phyloP scores from a whole-genome alignment of 2,888 invertebrate genomes.

The Euplexia lucipara region DNA sequence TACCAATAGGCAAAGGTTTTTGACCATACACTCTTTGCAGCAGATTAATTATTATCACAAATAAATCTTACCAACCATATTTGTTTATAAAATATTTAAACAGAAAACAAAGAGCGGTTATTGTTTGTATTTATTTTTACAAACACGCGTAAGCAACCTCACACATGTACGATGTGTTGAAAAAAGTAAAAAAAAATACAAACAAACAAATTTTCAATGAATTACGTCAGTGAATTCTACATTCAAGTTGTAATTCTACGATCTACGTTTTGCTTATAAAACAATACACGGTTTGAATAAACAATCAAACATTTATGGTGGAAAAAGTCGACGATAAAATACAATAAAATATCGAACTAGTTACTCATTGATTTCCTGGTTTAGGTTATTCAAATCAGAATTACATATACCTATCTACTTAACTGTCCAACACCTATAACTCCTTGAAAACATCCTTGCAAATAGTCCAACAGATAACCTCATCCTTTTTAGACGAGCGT shows the following conservation, averaged over 20 bases:
- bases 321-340: constrained; percentile 14
- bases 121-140: constrained; percentile 1
- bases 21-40: too few relatives aligned
- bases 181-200: not conserved
- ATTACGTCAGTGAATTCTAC: too few relatives aligned
- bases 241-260: too few relatives aligned
- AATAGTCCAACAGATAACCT: too few relatives aligned
- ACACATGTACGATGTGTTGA: not conserved
- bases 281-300: constrained; percentile 3
- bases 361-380: not conserved
- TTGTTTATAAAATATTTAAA: constrained; percentile 5
- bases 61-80: not conserved
- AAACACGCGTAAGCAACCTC: not conserved
- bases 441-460: too few relatives aligned
- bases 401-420: not conserved
- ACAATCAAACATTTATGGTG: constrained; percentile 35
- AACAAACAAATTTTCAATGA: not conserved
- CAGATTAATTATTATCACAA: too few relatives aligned
- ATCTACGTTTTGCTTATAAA: not conserved
- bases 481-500: too few relatives aligned
- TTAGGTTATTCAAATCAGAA: not conserved
- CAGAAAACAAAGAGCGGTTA: not conserved
- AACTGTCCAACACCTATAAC: too few relatives aligned
- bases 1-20: not conserved
- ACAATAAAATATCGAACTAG: constrained; percentile 9